Evolutionary conservation across 2,888 invertebrate genomes (phyloP), one percentile per base, ranked within the genome.

Genomic region (Aricia artaxerxes): DNA sequence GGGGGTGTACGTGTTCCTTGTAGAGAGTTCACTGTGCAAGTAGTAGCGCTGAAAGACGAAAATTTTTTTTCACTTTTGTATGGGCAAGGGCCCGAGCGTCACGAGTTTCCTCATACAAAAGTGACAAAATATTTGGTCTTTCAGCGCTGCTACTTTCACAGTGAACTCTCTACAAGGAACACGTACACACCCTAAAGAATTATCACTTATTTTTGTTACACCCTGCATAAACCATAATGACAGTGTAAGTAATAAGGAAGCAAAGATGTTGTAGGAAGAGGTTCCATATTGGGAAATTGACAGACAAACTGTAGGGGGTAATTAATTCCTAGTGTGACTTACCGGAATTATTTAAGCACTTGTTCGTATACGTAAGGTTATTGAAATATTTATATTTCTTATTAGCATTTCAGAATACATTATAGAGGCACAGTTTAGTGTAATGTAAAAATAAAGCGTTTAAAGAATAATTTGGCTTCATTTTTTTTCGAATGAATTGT

Each of bases 231-330:
- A 73, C 69, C 1, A 69, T 69, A 4, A 35, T 31, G 49, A 75
- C 11, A 13, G 44, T 75, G 44, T 11, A 73, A 24, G 75, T 75
- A 24, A 49, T 31, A 49, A 75, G 49, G 75, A 75, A 49, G 75
- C 75, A 44, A 24, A 49, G 31, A 75, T 31, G 73, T 44, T 44
- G 75, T 44, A 40, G 73, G 49, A 49, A 75, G 49, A 31, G 75
- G 44, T 44, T 49, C 75, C 75, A 24, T 75, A 75, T 75, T 11
- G 75, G 49, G 49, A 24, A 44, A 75, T 13, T 49, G 75, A 31
- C 75, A 75, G 49, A 75, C 75, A 44, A 49, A 75, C 75, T 49
- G 24, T 49, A 49, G 75, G 75, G 75, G 75, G 75, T 49, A 44
- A 75, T 75, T 24, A 44, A 44, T 49, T 49, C 49, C 44, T 24